Percentiles rank a stretch among this genome's conserved stretches.
Evolutionary conservation across 2,888 invertebrate species (phyloP).

Genomic region (Sarcophaga rosellei): DNA sequence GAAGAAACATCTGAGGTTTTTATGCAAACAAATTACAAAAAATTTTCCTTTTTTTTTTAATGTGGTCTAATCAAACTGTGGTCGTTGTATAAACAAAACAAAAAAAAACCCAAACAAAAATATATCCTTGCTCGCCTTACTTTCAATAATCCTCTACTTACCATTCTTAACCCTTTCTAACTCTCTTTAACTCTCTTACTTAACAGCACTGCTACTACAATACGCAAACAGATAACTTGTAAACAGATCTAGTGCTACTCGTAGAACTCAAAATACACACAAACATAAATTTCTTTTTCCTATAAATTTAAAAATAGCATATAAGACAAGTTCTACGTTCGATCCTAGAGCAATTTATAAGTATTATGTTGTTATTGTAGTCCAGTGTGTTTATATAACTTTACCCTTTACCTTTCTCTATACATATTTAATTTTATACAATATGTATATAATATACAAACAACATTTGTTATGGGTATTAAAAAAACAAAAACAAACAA

Average conservation of each 20-base stretch:
- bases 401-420: neutral
- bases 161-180: neutral
- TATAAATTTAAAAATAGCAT: too few species aligned
- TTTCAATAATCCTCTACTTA: neutral
- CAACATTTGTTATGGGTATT: neutral
- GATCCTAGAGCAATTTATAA: neutral
- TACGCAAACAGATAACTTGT: too few species aligned
- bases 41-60: slow-evolving; percentile 50
- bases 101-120: neutral
- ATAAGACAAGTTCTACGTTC: neutral
- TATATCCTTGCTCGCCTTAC: slow-evolving; percentile 21
- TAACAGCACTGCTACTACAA: too few species aligned
- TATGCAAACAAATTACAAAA: slow-evolving; percentile 67
- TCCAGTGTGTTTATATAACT: neutral
- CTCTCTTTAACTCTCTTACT: neutral
- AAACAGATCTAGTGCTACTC: too few species aligned
- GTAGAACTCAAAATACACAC: slow-evolving; percentile 16
- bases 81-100: slow-evolving; percentile 42
- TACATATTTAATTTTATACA: neutral
- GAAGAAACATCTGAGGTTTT: slow-evolving; percentile 95
- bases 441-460: neutral
- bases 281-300: neutral
- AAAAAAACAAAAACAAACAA: neutral
- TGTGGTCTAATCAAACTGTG: slow-evolving; percentile 61
- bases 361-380: neutral